Percentiles rank a stretch among this genome's conserved stretches.
Conservation (phyloP, 2,797 vertebrate species). For the Lepus oiostolus region DNA sequence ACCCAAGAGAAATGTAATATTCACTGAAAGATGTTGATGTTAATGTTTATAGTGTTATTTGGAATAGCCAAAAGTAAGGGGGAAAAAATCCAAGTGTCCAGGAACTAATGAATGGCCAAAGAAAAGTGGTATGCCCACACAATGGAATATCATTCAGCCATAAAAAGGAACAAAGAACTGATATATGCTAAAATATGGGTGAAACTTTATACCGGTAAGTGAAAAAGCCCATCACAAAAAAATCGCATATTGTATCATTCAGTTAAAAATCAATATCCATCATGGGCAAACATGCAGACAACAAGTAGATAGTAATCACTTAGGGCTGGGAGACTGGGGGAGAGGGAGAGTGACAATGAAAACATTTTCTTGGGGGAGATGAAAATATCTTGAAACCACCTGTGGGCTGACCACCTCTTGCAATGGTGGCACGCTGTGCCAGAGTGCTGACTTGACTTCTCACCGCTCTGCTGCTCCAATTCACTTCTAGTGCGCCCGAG, state of each 20-base stretch:
- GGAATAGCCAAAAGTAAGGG: too few species aligned
- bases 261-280: background rate
- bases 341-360: background rate
- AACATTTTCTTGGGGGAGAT: background rate
- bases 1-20: background rate
- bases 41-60: background rate
- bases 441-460: too few species aligned
- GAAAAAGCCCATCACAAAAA: background rate
- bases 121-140: too few species aligned
- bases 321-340: accelerated
- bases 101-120: background rate
- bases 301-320: background rate
- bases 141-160: background rate
- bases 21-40: background rate
- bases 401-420: too few species aligned
- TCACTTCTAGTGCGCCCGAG: too few species aligned
- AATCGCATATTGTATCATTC: background rate
- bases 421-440: too few species aligned
- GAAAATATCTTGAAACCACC: background rate
- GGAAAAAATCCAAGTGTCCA: background rate
- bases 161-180: background rate
- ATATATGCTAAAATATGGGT: background rate
- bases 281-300: background rate
- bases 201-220: too few species aligned
- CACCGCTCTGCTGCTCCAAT: too few species aligned